Evolutionary conservation across 2,797 vertebrate genomes (phyloP).

Genomic region (Chelon auratus): DNA sequence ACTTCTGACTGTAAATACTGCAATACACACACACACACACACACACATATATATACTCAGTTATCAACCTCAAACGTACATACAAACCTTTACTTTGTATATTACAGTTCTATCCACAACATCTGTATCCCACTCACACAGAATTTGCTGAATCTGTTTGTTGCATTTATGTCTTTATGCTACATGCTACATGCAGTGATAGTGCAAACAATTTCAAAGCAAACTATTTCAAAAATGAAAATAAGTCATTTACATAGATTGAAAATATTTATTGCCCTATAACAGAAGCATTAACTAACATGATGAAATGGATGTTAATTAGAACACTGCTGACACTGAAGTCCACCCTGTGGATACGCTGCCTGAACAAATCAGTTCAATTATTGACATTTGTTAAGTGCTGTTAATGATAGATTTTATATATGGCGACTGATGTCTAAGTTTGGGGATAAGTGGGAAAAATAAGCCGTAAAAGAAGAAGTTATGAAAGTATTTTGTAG

Average conservation of each 20-base stretch:
- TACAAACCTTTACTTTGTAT: too few species aligned
- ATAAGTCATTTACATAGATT: not conserved
- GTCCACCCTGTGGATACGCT: not conserved
- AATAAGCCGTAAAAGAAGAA: not conserved
- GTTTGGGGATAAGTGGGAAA: too few species aligned
- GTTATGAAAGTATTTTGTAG: not conserved
- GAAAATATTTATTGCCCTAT: constrained; percentile 11
- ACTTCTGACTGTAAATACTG: too few species aligned
- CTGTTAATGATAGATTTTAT: not conserved
- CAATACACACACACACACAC: too few species aligned
- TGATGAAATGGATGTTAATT: not conserved
- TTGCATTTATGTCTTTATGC: too few species aligned
- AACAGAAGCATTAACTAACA: not conserved
- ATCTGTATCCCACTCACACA: too few species aligned
- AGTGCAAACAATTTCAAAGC: not conserved
- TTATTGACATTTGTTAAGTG: not conserved
- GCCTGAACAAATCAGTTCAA: too few species aligned
- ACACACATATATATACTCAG: too few species aligned
- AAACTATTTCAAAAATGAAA: not conserved
- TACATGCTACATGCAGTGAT: not conserved
- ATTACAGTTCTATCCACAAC: too few species aligned
- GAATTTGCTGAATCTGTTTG: too few species aligned
- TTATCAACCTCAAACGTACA: too few species aligned
- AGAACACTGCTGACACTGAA: not conserved
- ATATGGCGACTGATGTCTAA: not conserved